A percentile compares a stretch with the other conserved stretches of the same genome.
phyloP scores from a whole-genome alignment of 1,140 invertebrate species.

The Lordiphosa collinella region DNA sequence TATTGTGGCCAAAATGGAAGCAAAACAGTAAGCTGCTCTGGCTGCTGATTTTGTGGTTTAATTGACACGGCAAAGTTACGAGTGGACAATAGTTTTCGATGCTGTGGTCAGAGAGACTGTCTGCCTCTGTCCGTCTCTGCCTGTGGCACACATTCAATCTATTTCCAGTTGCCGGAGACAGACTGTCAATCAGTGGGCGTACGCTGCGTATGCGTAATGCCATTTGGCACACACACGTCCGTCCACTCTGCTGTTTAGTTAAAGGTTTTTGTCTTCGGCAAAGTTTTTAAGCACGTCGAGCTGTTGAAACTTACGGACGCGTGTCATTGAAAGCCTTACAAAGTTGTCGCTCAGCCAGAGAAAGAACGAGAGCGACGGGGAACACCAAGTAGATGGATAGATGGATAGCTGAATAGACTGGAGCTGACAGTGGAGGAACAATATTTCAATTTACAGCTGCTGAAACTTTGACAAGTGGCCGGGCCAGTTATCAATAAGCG shows the following conservation, averaged over 20 bases:
- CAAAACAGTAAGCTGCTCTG: conserved; percentile 50
- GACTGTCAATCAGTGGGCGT: conserved; percentile 53
- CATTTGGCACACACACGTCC: conserved; percentile 23
- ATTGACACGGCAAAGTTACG: conserved; percentile 68
- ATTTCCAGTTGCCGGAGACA: conserved; percentile 59
- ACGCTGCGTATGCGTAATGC: conserved; percentile 63
- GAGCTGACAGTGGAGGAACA: conserved; percentile 18
- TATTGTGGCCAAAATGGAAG: conserved; percentile 51
- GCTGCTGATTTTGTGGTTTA: conserved; percentile 63
- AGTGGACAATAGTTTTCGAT: conserved; percentile 74
- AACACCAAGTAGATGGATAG: not conserved
- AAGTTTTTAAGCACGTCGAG: conserved; percentile 68
- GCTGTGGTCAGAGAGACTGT: conserved; percentile 50
- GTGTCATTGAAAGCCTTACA: conserved; percentile 64
- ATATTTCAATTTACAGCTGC: conserved; percentile 43
- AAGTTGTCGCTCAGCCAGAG: conserved; percentile 48
- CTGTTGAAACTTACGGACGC: conserved; percentile 51
- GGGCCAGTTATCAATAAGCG: conserved; percentile 65
- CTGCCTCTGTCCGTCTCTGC: conserved; percentile 1
- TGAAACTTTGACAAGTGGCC: conserved; percentile 46
- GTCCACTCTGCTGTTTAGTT: conserved; percentile 44
- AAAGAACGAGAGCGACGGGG: conserved; percentile 6
- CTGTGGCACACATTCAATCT: conserved; percentile 44
- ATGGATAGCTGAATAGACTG: conserved; percentile 26
- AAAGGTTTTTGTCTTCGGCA: conserved; percentile 54